Evolutionary conservation across 2,113 vertebrate species (phyloP), one percentile per base, ranked within the genome.

Genomic region (Dipodomys ordii): DNA sequence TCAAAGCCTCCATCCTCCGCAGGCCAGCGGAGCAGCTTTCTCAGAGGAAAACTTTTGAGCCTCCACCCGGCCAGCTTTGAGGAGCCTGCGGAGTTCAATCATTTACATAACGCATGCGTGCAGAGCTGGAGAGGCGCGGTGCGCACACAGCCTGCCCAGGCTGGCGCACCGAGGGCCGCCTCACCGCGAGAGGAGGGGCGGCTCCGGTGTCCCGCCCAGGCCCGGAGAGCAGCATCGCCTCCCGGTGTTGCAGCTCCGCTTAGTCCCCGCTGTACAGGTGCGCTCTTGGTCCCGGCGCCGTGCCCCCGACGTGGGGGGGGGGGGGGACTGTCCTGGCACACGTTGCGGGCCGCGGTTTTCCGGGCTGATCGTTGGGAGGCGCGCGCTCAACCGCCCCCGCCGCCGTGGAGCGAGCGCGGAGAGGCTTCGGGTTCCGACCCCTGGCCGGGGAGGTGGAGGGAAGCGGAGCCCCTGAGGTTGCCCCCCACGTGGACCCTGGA

Each of bases 41-140:
- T 57, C 69, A 53, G 94, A 86, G 65, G 93, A 91, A 97, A 86
- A 87, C 96, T 95, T 86, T 80, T 25, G 23, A 94, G 96, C 91
- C 83, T 84, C 92, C 85, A 94, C 94, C 87, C 67, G 93, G 76
- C 95, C 53, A 65, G 79, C 94, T 98, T 98, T 97, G 97, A 96
- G 96, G 95, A 28, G 44, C 72, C 68, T 77, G 65, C 74, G 60
- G 78, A 96, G 83, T 90, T 73, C 78, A 68, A 0, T 0, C 1
- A 88, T 97, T 97, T 93, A 79, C 97, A 95, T 94, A 95, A 95
- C 13, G 91, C 78, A 25, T 93, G 68, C 78, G 94, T 92, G 0
- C 6, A 83, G 74, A 94, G 91, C 91, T 83, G 49, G 49, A 53
- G 49, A 13, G 49, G 81, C n/a, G n/a, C 74, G 72, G 46, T 1